Percentiles rank a stretch among this genome's conserved stretches.
phyloP scores from a whole-genome alignment of 2,113 vertebrate genomes.

The Esox niger region DNA sequence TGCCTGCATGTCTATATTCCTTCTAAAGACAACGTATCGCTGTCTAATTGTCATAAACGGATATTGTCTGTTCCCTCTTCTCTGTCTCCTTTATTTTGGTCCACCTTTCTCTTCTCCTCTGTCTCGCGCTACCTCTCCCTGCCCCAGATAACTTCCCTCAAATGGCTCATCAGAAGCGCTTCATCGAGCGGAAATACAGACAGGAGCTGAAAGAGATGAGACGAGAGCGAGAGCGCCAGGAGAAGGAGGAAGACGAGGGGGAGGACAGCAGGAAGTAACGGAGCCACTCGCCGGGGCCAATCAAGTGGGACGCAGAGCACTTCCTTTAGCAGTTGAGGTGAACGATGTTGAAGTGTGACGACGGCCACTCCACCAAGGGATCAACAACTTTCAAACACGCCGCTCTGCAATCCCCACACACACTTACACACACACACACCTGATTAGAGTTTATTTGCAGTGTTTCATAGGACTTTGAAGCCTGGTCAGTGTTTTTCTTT shows the following conservation, averaged over 20 bases:
- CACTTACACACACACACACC: no score
- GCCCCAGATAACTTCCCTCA: constrained; percentile 98
- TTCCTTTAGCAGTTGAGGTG: no score
- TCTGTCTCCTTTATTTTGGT: constrained; percentile 1
- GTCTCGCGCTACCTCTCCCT: constrained; percentile 57
- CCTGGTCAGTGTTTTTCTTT: no score
- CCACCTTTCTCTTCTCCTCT: constrained; percentile 8
- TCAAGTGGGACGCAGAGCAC: neutral
- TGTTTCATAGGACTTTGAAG: no score
- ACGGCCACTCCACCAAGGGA: no score
- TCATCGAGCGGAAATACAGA: constrained; percentile 99
- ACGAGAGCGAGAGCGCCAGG: constrained; percentile 92
- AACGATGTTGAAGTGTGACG: no score
- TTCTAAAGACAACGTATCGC: constrained; percentile 8
- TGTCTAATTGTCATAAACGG: constrained; percentile 33
- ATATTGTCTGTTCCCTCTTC: constrained; percentile 42
- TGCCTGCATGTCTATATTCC: neutral
- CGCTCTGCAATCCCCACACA: no score
- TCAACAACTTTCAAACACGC: no score
- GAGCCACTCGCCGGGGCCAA: constrained; percentile 13
- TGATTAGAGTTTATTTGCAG: no score
- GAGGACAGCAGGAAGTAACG: constrained; percentile 85
- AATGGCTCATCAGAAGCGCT: constrained; percentile 99
- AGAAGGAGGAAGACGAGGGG: constrained; percentile 84
- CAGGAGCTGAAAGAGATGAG: constrained; percentile 99